phyloP scores from a whole-genome alignment of 1,140 invertebrate genomes.

The Hetaerina americana region DNA sequence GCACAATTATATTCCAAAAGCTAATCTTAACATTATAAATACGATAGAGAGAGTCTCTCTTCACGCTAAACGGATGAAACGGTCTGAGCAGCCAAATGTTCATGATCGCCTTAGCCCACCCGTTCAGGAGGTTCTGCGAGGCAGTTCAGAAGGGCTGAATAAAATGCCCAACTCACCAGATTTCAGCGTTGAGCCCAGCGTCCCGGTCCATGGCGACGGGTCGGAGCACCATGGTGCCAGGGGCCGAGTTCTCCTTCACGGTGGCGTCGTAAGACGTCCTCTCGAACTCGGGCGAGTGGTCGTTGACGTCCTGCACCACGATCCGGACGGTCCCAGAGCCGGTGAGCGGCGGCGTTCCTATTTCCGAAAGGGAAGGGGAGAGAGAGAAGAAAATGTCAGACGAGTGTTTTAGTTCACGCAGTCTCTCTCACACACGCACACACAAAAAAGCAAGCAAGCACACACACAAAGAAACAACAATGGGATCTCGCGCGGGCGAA shows the following conservation, averaged over 20 bases:
- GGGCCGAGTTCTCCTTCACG: slow-evolving; percentile 61
- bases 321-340: slow-evolving; percentile 77
- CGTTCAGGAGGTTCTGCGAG: no score
- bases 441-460: no score
- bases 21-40: no score
- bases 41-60: no score
- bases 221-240: slow-evolving; percentile 55
- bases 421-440: no score
- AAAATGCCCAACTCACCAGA: slow-evolving; percentile 37
- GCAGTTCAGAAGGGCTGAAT: neutral
- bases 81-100: no score
- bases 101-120: no score
- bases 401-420: no score
- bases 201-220: slow-evolving; percentile 68
- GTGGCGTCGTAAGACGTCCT: slow-evolving; percentile 60
- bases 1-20: no score
- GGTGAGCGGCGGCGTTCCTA: slow-evolving; percentile 76
- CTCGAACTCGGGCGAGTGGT: slow-evolving; percentile 76
- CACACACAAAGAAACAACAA: no score
- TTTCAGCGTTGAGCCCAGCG: slow-evolving; percentile 67
- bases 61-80: no score
- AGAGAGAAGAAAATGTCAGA: neutral
- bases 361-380: slow-evolving; percentile 19
- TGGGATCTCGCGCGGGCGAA: no score
- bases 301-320: slow-evolving; percentile 85